Evolutionary conservation across 2,797 vertebrate species (phyloP), one percentile per base, ranked within the genome.

Genomic region (Sphaeramia orbicularis): DNA sequence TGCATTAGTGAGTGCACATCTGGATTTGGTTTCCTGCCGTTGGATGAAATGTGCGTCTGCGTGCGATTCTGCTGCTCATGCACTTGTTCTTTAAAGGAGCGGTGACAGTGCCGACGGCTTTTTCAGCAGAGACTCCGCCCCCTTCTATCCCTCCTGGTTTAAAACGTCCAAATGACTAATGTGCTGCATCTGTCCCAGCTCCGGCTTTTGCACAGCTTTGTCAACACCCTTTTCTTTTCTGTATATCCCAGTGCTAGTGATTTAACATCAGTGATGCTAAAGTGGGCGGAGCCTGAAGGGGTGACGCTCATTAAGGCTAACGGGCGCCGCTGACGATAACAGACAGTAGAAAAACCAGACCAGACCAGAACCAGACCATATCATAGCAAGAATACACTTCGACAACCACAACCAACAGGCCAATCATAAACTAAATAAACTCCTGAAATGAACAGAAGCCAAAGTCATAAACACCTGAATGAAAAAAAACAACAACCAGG

Each of bases 161-260:
- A 42, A 73, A 42, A 41, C 63, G 66, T 85, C 74, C 43, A 80
- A 65, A 79, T 85, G 79, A 90, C 55, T 74, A 85, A 88, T 86
- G 72, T 67, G 50, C 58, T 61, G 16, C 51, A 76, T 37, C 49
- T 42, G 38, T 55, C 44, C 5, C 10, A 24, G 57, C 18, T 68
- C 40, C 37, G 60, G 61, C 47, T 77, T 57, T 66, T 64, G 42
- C 65, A 59, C 50, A 40, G 54, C 68, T 48, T n/a, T 24, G 55
- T 40, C 47, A 37, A 55, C 54, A 56, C 56, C 54, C 48, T 24
- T 48, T 16, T 16, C 35, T 50, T 76, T 74, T 66, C 65, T 63
- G 54, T 53, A 51, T 21, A 51, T 53, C 65, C 11, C 13, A 37
- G 58, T 35, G 48, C 69, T 19, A 44, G 44, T 24, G 38, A 54